These are phyloP conservation scores for Chymomyza caudatula DNA, from an alignment of 2,888 invertebrate genomes.

Conservation along the genomic window DNA sequence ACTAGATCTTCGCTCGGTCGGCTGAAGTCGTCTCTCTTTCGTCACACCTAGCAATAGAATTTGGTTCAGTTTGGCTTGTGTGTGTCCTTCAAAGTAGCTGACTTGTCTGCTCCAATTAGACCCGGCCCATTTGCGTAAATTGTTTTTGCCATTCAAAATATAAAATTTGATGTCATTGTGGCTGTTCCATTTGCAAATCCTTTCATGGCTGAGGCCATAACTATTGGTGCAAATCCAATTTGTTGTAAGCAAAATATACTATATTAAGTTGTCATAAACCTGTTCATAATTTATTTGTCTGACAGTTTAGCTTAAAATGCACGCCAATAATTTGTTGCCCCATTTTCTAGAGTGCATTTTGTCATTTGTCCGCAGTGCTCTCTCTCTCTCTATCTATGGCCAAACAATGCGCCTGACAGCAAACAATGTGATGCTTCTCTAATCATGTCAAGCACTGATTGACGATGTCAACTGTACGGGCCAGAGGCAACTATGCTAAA, in stretches of 20 bases:
- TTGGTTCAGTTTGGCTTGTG: slow-evolving; percentile 27
- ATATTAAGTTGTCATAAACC: slow-evolving; percentile 51
- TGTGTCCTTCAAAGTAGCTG: slow-evolving; percentile 58
- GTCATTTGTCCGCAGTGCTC: background rate
- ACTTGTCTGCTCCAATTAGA: slow-evolving; percentile 65
- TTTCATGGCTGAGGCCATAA: slow-evolving; percentile 72
- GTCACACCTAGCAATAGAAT: slow-evolving; percentile 54
- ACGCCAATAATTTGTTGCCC: slow-evolving; percentile 14
- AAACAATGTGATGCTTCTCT: slow-evolving; percentile 6
- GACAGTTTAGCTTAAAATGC: slow-evolving; percentile 7
- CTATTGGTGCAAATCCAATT: slow-evolving; percentile 71
- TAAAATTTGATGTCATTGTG: slow-evolving; percentile 49
- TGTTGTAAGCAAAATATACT: too few relatives aligned
- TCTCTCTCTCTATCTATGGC: too few relatives aligned
- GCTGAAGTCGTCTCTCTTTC: background rate
- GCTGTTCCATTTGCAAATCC: slow-evolving; percentile 57
- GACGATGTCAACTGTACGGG: slow-evolving; percentile 71
- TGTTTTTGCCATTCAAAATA: slow-evolving; percentile 51
- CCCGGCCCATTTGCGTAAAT: slow-evolving; percentile 49
- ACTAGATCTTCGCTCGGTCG: background rate
- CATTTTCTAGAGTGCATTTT: slow-evolving; percentile 32
- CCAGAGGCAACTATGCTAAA: slow-evolving; percentile 31
- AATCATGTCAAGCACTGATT: slow-evolving; percentile 54
- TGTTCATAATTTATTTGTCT: slow-evolving; percentile 58
- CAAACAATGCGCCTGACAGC: background rate